Evolutionary conservation across 64 coral and sea anemone species (phyloP).

Genomic region (Hydrozoanthus tunicans): DNA sequence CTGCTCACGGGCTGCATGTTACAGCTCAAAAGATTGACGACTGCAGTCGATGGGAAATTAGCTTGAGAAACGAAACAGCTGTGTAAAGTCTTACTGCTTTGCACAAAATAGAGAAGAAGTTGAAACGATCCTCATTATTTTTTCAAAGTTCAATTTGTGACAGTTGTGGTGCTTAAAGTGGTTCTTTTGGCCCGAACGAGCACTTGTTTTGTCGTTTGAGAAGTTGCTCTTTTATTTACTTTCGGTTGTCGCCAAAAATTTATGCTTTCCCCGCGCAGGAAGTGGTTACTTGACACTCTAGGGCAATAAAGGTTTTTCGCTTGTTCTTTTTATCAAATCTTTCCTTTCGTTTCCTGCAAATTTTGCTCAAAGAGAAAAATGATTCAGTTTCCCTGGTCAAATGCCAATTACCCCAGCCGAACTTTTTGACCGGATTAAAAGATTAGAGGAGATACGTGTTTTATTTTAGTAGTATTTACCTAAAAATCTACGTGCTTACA

Average conservation of each 20-base stretch:
- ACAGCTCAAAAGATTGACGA: conserved; percentile 15
- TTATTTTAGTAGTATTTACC: conserved; percentile 26
- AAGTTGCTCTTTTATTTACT: conserved; percentile 59
- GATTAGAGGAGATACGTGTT: conserved; percentile 46
- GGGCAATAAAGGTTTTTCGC: conserved; percentile 20
- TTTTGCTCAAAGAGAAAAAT: conserved; percentile 39
- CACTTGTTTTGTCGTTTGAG: conserved; percentile 5
- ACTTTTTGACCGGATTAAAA: conserved; percentile 28
- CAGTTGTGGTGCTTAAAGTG: not conserved
- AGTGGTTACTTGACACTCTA: conserved; percentile 35
- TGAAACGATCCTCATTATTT: not conserved
- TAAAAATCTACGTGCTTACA: not conserved
- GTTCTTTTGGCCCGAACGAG: not conserved
- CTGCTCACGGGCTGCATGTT: not conserved
- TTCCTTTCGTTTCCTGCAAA: conserved; percentile 43
- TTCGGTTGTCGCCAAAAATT: conserved; percentile 15
- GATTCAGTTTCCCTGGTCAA: conserved; percentile 21
- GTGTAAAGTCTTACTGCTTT: conserved; percentile 8
- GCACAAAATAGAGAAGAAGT: conserved; percentile 26
- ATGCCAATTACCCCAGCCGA: not conserved
- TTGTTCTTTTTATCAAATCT: conserved; percentile 35
- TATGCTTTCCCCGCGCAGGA: conserved; percentile 21
- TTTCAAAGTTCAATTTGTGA: not conserved
- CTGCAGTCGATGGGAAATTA: conserved; percentile 39
- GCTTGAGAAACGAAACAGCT: conserved; percentile 56